Conservation (phyloP, 2,797 vertebrate genomes). For the Sebastolobus altivelis region DNA sequence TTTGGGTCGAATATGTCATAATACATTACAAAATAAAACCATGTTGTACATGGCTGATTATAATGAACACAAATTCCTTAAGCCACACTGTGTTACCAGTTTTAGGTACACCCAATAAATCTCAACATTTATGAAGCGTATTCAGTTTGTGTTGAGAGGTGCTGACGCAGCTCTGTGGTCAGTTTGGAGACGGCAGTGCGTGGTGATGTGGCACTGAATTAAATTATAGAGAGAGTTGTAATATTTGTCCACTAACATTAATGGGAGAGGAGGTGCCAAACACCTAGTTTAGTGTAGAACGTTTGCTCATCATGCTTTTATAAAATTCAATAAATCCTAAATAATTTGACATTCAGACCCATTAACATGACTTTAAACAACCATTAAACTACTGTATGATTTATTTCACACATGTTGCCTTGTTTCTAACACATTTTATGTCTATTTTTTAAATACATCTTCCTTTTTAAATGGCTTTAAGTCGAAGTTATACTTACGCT, state of each 20-base stretch:
- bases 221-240: constrained; percentile 24
- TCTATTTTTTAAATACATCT: constrained; percentile 6
- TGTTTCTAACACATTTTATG: background rate
- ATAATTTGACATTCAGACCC: background rate
- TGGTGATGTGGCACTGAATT: constrained; percentile 17
- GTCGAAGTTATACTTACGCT: background rate
- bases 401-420: background rate
- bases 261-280: background rate
- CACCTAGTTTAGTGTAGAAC: background rate
- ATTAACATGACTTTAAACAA: background rate
- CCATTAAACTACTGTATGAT: background rate
- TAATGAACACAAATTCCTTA: constrained; percentile 2
- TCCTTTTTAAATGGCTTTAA: background rate
- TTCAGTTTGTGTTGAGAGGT: constrained; percentile 31
- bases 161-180: constrained; percentile 46
- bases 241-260: constrained; percentile 24
- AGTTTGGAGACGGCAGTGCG: constrained; percentile 17
- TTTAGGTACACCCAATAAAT: constrained; percentile 9
- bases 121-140: constrained; percentile 23
- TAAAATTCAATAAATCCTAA: background rate
- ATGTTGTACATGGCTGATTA: background rate
- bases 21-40: constrained; percentile 18
- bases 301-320: background rate
- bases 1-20: constrained; percentile 11
- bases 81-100: background rate